These are phyloP conservation scores for Nowickia ferox DNA, from an alignment of 2,888 invertebrate genomes.

Conservation along the genomic window DNA sequence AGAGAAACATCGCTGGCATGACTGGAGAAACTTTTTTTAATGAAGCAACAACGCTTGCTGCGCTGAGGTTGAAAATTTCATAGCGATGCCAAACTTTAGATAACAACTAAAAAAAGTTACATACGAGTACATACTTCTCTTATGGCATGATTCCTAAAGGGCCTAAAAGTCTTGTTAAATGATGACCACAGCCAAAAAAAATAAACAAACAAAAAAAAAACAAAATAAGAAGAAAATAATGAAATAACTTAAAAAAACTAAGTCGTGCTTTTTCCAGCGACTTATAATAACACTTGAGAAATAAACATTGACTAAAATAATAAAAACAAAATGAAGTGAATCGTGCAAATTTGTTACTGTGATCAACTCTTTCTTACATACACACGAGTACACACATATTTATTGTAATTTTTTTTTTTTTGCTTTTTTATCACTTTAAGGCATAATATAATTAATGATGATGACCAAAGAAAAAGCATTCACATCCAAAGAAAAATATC, in stretches of 20 bases:
- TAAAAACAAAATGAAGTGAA: conserved; percentile 53
- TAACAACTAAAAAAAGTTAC: conserved; percentile 51
- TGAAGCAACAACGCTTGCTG: conserved; percentile 5
- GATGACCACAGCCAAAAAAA: conserved; percentile 56
- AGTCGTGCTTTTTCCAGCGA: conserved; percentile 56
- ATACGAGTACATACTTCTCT: conserved; percentile 30
- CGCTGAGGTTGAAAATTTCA: conserved; percentile 50
- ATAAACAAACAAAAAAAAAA: conserved; percentile 12
- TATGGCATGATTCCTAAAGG: conserved; percentile 68
- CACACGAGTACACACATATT: no score
- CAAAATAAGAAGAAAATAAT: no score
- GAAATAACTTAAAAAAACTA: conserved; percentile 26
- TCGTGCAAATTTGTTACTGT: conserved; percentile 71
- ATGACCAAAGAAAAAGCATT: conserved; percentile 55
- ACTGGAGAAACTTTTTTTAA: conserved; percentile 52
- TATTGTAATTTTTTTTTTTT: background rate
- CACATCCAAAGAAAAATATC: conserved; percentile 20
- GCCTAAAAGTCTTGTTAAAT: conserved; percentile 68
- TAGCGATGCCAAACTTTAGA: conserved; percentile 69
- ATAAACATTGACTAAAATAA: conserved; percentile 51
- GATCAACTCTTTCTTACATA: conserved; percentile 27
- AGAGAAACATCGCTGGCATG: conserved; percentile 50
- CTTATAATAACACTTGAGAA: conserved; percentile 56
- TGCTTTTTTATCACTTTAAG: conserved; percentile 45
- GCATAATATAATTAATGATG: conserved; percentile 70